Evolutionary conservation across 2,888 invertebrate genomes (phyloP).

Genomic region (Pyrrhia umbra): DNA sequence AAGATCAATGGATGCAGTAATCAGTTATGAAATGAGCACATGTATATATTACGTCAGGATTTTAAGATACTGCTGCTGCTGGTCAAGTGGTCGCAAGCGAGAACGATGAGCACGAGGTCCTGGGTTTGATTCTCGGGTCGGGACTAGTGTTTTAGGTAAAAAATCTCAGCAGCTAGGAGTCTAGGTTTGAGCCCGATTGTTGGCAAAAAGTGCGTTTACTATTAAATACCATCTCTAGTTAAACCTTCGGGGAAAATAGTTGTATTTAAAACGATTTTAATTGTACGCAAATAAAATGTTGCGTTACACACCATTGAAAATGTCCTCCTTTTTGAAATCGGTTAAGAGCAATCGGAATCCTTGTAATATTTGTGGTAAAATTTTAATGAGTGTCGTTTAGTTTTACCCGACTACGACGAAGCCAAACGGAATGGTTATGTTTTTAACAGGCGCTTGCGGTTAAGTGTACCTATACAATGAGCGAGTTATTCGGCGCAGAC

Average conservation of each 20-base stretch:
- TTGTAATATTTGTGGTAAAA: background rate
- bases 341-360: background rate
- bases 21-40: constrained; percentile 33
- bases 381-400: background rate
- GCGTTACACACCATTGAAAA: too few relatives aligned
- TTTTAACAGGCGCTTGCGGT: background rate
- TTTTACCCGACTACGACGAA: background rate
- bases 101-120: too few relatives aligned
- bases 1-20: constrained; percentile 45
- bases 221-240: too few relatives aligned
- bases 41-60: constrained; percentile 31
- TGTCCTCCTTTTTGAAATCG: too few relatives aligned
- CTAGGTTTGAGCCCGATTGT: too few relatives aligned
- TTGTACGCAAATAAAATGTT: too few relatives aligned
- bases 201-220: too few relatives aligned
- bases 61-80: background rate
- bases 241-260: too few relatives aligned
- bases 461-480: background rate
- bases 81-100: background rate
- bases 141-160: too few relatives aligned
- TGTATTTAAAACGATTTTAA: too few relatives aligned
- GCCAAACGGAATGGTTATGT: background rate
- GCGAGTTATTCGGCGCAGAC: background rate
- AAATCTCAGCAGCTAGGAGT: too few relatives aligned
- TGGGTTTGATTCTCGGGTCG: too few relatives aligned